A percentile compares a stretch with the other conserved stretches of the same genome.
These are phyloP conservation scores for Tetragnatha versicolor DNA, from an alignment of 1,140 invertebrate genomes.

Conservation along the genomic window DNA sequence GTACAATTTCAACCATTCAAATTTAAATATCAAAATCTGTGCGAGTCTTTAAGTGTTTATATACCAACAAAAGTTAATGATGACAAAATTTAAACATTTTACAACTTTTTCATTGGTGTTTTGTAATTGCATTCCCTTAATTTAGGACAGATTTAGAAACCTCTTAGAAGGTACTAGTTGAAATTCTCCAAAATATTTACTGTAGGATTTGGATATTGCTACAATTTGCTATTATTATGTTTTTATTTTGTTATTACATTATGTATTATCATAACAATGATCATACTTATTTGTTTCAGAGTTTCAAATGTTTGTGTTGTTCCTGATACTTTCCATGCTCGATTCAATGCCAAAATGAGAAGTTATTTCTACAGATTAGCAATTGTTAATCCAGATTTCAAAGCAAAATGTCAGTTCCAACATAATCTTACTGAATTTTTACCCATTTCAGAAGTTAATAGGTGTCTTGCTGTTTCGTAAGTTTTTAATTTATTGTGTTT, in stretches of 20 bases:
- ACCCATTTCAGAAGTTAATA: slow-evolving; percentile 50
- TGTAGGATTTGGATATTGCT: too few species aligned
- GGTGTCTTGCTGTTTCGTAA: slow-evolving; percentile 51
- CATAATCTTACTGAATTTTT: slow-evolving; percentile 1
- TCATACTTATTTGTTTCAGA: slow-evolving; percentile 30
- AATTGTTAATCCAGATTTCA: slow-evolving; percentile 20
- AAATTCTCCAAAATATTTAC: too few species aligned
- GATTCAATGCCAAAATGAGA: slow-evolving; percentile 48
- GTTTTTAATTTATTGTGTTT: neutral
- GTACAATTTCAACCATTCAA: too few species aligned
- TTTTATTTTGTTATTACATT: neutral
- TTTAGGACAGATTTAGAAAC: too few species aligned
- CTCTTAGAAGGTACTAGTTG: too few species aligned
- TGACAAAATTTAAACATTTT: too few species aligned
- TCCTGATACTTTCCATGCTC: slow-evolving; percentile 44
- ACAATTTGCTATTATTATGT: neutral
- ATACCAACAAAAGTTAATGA: too few species aligned
- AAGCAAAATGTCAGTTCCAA: neutral
- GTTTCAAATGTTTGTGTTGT: slow-evolving; percentile 42
- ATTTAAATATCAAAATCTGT: too few species aligned
- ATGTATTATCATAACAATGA: neutral
- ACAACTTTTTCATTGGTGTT: too few species aligned
- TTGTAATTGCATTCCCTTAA: too few species aligned
- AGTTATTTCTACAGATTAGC: slow-evolving; percentile 54
- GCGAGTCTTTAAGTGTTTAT: too few species aligned